A percentile compares a stretch with the other conserved stretches of the same genome.
These are phyloP conservation scores for Mergus octosetaceus DNA, from an alignment of 2,797 vertebrate species.

Conservation along the genomic window DNA sequence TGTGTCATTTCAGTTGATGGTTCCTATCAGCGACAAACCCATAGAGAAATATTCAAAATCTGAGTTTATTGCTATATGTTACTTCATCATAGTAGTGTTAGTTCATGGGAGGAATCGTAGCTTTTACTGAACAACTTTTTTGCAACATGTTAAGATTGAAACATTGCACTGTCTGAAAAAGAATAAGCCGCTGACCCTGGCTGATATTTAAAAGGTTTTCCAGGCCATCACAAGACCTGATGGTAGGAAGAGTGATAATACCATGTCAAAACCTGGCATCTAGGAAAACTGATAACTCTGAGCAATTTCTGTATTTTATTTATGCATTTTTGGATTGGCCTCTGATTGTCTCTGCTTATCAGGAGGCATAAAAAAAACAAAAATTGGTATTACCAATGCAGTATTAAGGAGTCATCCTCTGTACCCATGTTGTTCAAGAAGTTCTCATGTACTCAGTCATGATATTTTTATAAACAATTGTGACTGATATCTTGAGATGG, in stretches of 20 bases:
- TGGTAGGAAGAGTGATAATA: not conserved
- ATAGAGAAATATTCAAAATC: not conserved
- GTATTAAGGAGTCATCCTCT: not conserved
- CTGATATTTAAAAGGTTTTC: not conserved
- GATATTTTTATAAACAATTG: not conserved
- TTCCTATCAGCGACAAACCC: not conserved
- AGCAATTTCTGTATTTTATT: not conserved
- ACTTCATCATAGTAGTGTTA: not conserved
- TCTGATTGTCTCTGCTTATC: not conserved
- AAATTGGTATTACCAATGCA: not conserved
- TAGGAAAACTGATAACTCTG: not conserved
- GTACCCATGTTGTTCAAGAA: not conserved
- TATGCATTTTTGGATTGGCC: not conserved
- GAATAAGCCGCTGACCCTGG: not conserved
- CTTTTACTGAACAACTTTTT: not conserved
- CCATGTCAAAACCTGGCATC: not conserved
- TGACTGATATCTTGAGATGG: slow-evolving; percentile 1
- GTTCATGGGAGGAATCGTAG: not conserved
- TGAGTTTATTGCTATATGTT: not conserved
- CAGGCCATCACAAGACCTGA: not conserved
- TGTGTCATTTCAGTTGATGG: not conserved
- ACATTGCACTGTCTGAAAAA: not conserved
- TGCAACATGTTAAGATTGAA: not conserved
- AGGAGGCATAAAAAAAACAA: not conserved
- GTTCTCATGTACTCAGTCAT: not conserved